phyloP scores from a whole-genome alignment of 2,888 invertebrate species.

The Abrostola tripartita region DNA sequence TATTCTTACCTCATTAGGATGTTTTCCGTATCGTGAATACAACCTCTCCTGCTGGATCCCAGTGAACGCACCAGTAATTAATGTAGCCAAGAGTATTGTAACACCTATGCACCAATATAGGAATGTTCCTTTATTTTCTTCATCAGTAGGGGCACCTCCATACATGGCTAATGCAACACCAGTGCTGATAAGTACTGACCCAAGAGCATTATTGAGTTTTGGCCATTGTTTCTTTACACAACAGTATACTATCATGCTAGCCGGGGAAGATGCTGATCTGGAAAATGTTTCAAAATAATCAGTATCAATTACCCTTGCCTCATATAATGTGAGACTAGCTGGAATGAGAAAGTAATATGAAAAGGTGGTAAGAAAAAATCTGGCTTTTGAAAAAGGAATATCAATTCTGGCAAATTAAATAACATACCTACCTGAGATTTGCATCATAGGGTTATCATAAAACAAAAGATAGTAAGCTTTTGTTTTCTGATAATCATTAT shows the following conservation, averaged over 20 bases:
- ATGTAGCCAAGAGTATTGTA: conserved; percentile 70
- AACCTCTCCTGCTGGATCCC: conserved; percentile 82
- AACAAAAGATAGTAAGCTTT: too few relatives aligned
- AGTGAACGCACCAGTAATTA: conserved; percentile 80
- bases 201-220: conserved; percentile 72
- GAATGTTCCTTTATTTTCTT: conserved; percentile 73
- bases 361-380: too few relatives aligned
- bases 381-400: too few relatives aligned
- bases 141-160: conserved; percentile 75
- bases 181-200: conserved; percentile 77
- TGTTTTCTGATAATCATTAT: too few relatives aligned
- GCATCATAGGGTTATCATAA: too few relatives aligned
- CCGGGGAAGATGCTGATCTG: conserved; percentile 83
- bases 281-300: conserved; percentile 31
- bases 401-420: too few relatives aligned
- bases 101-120: conserved; percentile 81
- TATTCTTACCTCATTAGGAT: conserved; percentile 77
- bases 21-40: conserved; percentile 81
- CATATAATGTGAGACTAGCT: too few relatives aligned
- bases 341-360: too few relatives aligned
- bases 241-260: conserved; percentile 82
- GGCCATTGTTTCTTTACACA: conserved; percentile 73
- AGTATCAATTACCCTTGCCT: not conserved
- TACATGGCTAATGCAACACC: conserved; percentile 81
- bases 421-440: too few relatives aligned